These are phyloP conservation scores for Stercorarius parasiticus DNA, from an alignment of 2,113 vertebrate species.

Conservation along the genomic window DNA sequence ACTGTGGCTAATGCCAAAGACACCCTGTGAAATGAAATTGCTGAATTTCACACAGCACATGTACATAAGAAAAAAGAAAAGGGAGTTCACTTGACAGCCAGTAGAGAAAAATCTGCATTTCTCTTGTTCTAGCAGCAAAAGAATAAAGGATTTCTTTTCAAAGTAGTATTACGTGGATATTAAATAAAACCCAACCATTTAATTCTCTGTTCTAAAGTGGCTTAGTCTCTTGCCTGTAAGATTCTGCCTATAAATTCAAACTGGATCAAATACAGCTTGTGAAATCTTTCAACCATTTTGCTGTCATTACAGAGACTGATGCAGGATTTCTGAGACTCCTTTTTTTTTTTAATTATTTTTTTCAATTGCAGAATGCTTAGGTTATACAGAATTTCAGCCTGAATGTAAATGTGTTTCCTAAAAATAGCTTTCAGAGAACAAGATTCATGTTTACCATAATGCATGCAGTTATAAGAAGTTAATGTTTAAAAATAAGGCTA, in stretches of 20 bases:
- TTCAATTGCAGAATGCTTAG: neutral
- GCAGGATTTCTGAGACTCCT: neutral
- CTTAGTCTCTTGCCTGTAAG: constrained; percentile 3
- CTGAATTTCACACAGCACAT: constrained; percentile 37
- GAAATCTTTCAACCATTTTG: constrained; percentile 20
- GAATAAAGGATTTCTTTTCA: constrained; percentile 47
- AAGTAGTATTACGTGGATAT: constrained; percentile 52
- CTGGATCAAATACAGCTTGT: constrained; percentile 39
- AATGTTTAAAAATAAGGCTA: neutral
- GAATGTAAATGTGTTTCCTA: neutral
- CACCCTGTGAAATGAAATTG: constrained; percentile 59
- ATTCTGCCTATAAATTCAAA: constrained; percentile 40
- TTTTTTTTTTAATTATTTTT: constrained; percentile 30
- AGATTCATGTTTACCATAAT: neutral
- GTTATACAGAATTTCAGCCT: neutral
- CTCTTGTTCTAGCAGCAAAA: constrained; percentile 10
- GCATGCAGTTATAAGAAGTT: neutral
- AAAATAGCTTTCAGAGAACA: neutral
- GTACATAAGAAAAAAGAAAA: neutral
- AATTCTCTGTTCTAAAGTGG: constrained; percentile 29
- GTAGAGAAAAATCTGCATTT: constrained; percentile 24
- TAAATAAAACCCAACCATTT: constrained; percentile 42
- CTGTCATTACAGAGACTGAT: neutral
- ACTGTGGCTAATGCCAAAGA: constrained; percentile 62
- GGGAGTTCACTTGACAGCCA: constrained; percentile 3